A percentile compares a stretch with the other conserved stretches of the same genome.
Evolutionary conservation across 2,113 vertebrate genomes (phyloP).

Genomic region (Vulpes vulpes): DNA sequence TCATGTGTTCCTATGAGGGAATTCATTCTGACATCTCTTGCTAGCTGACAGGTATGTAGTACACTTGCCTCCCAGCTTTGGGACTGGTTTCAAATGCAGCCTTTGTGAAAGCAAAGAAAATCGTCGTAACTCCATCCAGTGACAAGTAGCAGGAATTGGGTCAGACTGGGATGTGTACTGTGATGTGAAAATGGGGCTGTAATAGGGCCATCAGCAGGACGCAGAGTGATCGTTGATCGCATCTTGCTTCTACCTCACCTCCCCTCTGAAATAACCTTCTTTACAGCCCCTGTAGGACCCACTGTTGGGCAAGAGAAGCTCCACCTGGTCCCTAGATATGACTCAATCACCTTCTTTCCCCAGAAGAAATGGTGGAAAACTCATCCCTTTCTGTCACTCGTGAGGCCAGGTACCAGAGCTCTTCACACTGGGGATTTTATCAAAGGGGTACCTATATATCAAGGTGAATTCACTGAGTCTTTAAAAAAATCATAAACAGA

Average conservation of each 20-base stretch:
- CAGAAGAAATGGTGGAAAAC: neutral
- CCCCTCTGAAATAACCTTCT: neutral
- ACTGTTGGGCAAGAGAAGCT: neutral
- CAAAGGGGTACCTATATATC: accelerated
- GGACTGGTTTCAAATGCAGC: constrained; percentile 83
- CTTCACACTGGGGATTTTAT: neutral
- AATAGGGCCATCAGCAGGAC: accelerated
- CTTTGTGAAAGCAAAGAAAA: constrained; percentile 82
- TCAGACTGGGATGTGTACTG: constrained; percentile 59
- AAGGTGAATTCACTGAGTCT: neutral
- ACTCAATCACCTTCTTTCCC: neutral
- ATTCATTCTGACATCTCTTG: constrained; percentile 84
- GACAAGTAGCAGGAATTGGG: constrained; percentile 76
- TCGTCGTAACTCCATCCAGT: constrained; percentile 79
- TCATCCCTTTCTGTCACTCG: neutral
- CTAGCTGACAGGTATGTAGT: constrained; percentile 83
- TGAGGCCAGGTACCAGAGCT: neutral
- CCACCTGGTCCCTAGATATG: neutral
- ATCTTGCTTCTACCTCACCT: accelerated
- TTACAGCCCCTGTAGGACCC: accelerated
- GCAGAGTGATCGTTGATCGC: accelerated
- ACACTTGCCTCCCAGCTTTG: constrained; percentile 79
- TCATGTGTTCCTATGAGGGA: constrained; percentile 80
- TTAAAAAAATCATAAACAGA: neutral
- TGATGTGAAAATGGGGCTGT: neutral